Base-by-base conservation (phyloP, 2,888 invertebrate species). In the Flexamia atlantica region DNA sequence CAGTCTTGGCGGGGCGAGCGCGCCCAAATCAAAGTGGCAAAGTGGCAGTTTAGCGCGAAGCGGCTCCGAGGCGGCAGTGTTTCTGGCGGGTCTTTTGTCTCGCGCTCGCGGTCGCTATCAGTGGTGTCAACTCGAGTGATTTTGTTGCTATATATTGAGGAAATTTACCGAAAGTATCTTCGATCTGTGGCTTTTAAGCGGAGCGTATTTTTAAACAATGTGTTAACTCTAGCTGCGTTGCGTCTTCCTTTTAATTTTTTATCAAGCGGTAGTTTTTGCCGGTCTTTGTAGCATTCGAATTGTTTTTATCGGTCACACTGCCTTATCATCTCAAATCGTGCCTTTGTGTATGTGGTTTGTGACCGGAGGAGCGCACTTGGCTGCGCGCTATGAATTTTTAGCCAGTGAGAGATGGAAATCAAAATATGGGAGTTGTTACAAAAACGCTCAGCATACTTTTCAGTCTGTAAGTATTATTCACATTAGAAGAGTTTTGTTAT, bases 401-500 rank as follows among this genome's bases (percentile, higher is more conserved):
- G 12, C n/a, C 46, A 7, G 30, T 9, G 28, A 70, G 70, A 70
- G 14, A 74, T 74, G 74, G 74, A 74, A 74, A 42, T 42, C 82
- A 68, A 46, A 84, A 25, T 87, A 95, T 95, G 95, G 95, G 95
- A 88, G 94, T 95, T 90, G 94, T 95, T 88, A 95, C 95, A 85
- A 95, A 95, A 90, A 94, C 95, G 85, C 93, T 95, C 88, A 95
- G 95, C 91, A 94, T 95, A 90, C 93, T 95, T 90, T 95, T 95
- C 93, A 95, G 94, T 91, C 94, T 95, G 95, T 95, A 91, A 95
- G 95, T 95, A 36, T 36, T 36, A 36, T 36, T 36, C 9, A 9
- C 9, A n/a, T n/a, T n/a, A n/a, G n/a, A n/a, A n/a, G n/a, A n/a
- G n/a, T n/a, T n/a, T n/a, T n/a, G n/a, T n/a, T n/a, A n/a, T n/a